Conservation (phyloP, 35 echinoderm and acorn worm species). For the Apostichopus japonicus region DNA sequence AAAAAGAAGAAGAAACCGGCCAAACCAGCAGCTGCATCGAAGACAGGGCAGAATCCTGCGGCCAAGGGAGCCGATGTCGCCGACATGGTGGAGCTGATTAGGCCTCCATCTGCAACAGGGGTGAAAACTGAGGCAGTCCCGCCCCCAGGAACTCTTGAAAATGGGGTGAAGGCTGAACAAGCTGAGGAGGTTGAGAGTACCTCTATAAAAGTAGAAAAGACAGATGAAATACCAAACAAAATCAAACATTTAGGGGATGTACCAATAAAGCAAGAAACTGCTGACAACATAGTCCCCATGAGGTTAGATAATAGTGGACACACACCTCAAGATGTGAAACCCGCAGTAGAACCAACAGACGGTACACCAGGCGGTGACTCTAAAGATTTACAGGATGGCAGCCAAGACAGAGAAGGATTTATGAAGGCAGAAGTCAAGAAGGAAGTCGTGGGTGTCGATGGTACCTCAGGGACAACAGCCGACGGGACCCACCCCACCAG, state of each 20-base stretch:
- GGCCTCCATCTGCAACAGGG: not conserved
- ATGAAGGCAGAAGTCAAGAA: not conserved
- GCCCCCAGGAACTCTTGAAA: not conserved
- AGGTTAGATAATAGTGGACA: not conserved
- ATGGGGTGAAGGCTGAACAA: not conserved
- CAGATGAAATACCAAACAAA: not conserved
- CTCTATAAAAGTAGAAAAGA: not conserved
- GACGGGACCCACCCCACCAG: not conserved
- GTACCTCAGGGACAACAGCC: not conserved
- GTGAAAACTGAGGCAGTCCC: not conserved
- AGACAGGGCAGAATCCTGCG: not conserved
- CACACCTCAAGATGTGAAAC: not conserved
- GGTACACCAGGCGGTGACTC: not conserved
- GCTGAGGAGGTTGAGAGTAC: not conserved
- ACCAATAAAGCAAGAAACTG: not conserved
- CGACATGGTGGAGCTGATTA: slow-evolving; percentile 38
- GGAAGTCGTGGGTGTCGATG: not conserved
- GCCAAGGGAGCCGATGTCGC: not conserved
- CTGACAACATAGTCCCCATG: too few species aligned
- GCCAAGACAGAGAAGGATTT: slow-evolving; percentile 2
- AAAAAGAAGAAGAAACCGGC: slow-evolving; percentile 60
- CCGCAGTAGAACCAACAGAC: not conserved
- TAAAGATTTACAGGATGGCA: slow-evolving; percentile 43
- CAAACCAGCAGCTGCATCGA: not conserved
- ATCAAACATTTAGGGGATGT: not conserved